These are phyloP conservation scores for Dicrurus megarhynchus DNA, from an alignment of 2,113 vertebrate species.

Conservation along the genomic window DNA sequence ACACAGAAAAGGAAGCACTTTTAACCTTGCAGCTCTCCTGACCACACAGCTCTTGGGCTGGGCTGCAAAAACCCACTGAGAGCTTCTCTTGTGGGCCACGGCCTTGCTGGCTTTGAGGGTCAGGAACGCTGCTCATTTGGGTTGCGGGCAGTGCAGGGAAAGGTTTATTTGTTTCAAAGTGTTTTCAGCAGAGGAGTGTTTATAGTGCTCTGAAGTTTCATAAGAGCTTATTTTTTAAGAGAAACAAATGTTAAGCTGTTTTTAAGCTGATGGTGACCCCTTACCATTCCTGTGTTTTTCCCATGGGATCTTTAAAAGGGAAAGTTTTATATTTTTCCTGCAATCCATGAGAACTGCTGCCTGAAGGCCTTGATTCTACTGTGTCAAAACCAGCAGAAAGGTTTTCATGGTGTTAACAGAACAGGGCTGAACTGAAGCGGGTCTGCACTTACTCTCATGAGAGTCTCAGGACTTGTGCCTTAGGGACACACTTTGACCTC, in stretches of 20 bases:
- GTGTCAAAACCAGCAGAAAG: background rate
- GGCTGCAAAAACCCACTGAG: background rate
- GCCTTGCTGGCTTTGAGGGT: background rate
- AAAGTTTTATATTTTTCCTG: constrained; percentile 16
- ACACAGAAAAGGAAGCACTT: background rate
- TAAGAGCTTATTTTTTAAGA: constrained; percentile 51
- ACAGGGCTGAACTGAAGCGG: background rate
- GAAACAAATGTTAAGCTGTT: constrained; percentile 51
- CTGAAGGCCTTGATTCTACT: background rate
- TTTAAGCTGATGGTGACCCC: constrained; percentile 23
- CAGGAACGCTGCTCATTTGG: background rate
- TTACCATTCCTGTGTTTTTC: constrained; percentile 27
- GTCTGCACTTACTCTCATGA: background rate
- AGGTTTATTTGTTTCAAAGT: constrained; percentile 49
- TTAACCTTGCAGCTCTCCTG: background rate
- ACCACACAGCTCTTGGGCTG: background rate
- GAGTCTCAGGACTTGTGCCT: background rate
- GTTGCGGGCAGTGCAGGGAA: background rate
- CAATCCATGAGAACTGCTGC: constrained; percentile 3
- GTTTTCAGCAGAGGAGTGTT: constrained; percentile 30
- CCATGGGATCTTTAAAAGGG: constrained; percentile 16
- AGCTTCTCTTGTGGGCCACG: background rate
- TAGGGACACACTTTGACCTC: constrained; percentile 15
- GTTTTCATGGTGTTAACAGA: constrained; percentile 17
- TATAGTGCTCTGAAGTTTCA: constrained; percentile 34